Base-by-base conservation (phyloP, 2,113 vertebrate species). In the Mustelus asterias region DNA sequence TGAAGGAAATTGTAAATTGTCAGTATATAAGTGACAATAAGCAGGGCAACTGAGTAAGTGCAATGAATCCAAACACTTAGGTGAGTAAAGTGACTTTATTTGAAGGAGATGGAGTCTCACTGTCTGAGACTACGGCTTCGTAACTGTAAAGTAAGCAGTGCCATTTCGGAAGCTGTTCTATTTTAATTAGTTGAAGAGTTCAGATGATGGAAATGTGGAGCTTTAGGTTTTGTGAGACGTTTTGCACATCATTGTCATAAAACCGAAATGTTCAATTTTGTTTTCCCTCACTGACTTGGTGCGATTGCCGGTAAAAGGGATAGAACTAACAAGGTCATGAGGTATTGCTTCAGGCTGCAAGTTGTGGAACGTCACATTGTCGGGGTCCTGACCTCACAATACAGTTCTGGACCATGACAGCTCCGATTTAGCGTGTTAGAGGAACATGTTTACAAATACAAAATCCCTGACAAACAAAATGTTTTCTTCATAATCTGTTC, bases 71-170 rank as follows among this genome's bases (percentile, higher is more conserved):
- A 95, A 95, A 95, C 69, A 95, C 3, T 60, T 90, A 26, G 37
- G 69, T 70, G 94, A 95, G 44, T 72, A 95, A 95, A 90, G 48
- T 95, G 6, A 54, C 94, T 95, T 72, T 95, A 95, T 95, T 95
- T 95, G 93, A 95, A 95, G 93, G 41, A 14, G 67, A 29, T 69
- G 93, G 93, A 95, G 67, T 48, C 94, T 95, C 67, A 29, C n/a
- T 72, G 94, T 95, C 94, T 95, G 67, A 54, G 94, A 16, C 88
- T 33, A 6, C 4, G 65, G 44, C 44, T 48, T 44, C 54, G 69
- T 48, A 26, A 54, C 44, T 95, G 48, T 95, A 65, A 44, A 29
- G 11, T 69, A 70, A 95, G 63, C 67, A 69, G 70, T 70, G 65
- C 44, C 63, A 22, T 48, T 95, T 44, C 10, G 22, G 26, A 95